Percentiles rank a stretch among this genome's conserved stretches.
Evolutionary conservation across 2,113 vertebrate genomes (phyloP).

Genomic region (Pogona vitticeps): DNA sequence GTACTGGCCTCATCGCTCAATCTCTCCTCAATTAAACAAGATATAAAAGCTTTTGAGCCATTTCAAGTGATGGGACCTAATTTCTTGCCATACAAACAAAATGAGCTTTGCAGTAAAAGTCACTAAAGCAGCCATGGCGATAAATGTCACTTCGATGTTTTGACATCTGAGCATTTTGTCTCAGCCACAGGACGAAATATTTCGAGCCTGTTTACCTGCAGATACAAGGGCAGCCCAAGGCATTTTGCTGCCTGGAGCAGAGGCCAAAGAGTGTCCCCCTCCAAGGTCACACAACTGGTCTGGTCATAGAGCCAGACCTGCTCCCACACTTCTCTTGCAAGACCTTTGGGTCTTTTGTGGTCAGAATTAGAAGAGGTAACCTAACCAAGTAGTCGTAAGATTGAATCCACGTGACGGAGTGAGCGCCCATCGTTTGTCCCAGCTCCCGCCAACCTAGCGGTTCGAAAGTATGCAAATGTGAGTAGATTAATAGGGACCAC

Average conservation of each 20-base stretch:
- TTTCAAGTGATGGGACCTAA: constrained; percentile 2
- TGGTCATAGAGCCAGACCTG: not conserved
- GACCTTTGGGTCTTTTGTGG: not conserved
- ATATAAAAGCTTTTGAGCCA: constrained; percentile 33
- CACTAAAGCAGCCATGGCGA: not conserved
- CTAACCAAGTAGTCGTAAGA: too few relatives aligned
- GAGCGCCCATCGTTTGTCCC: too few relatives aligned
- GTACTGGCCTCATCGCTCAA: not conserved
- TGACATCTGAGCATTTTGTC: not conserved
- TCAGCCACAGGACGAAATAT: not conserved
- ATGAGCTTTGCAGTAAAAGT: not conserved
- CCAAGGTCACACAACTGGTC: not conserved
- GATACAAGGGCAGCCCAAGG: not conserved
- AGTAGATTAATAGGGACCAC: too few relatives aligned
- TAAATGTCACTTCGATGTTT: not conserved
- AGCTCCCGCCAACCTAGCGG: too few relatives aligned
- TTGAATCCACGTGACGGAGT: too few relatives aligned
- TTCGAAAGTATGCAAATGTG: too few relatives aligned
- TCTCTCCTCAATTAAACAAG: constrained; percentile 16
- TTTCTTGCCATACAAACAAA: constrained; percentile 30
- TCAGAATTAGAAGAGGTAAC: not conserved
- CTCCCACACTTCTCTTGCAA: not conserved
- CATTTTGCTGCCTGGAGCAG: not conserved
- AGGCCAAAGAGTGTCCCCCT: not conserved
- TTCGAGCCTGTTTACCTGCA: not conserved